phyloP scores from a whole-genome alignment of 2,797 vertebrate species.

The Enteromius paludinosus region DNA sequence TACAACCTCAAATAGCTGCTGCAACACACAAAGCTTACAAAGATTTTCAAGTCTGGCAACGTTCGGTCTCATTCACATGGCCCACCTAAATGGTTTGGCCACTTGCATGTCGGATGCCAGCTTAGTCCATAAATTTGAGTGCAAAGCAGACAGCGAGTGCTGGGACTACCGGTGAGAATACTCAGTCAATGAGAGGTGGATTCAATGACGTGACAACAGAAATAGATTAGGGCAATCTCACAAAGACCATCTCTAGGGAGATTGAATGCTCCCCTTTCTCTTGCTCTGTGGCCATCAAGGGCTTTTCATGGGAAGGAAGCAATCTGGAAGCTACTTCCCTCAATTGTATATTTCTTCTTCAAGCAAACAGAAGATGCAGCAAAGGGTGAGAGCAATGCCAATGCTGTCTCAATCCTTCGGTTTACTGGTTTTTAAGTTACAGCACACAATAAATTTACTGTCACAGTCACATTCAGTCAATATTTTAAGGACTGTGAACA shows the following conservation, averaged over 20 bases:
- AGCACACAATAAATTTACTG: neutral
- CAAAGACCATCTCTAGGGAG: slow-evolving; percentile 61
- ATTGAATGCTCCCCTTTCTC: slow-evolving; percentile 69
- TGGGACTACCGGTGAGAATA: slow-evolving; percentile 3
- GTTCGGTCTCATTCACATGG: neutral
- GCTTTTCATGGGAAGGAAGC: slow-evolving; percentile 79
- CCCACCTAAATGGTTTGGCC: neutral
- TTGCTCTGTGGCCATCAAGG: slow-evolving; percentile 66
- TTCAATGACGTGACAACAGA: slow-evolving; percentile 49
- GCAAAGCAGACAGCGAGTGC: neutral
- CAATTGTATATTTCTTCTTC: slow-evolving; percentile 73
- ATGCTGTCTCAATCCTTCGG: neutral
- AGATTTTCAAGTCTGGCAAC: neutral
- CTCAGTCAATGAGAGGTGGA: slow-evolving; percentile 20
- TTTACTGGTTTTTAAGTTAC: neutral
- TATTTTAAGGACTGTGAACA: neutral
- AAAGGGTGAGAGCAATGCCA: neutral
- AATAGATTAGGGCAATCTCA: slow-evolving; percentile 79
- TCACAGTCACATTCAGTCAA: neutral
- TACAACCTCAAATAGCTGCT: neutral
- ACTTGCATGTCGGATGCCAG: neutral
- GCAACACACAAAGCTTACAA: neutral
- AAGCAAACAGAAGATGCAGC: slow-evolving; percentile 38
- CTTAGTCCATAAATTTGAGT: slow-evolving; percentile 6
- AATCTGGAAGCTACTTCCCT: slow-evolving; percentile 79